Evolutionary conservation across 2,888 invertebrate species (phyloP).

Genomic region (Pollenia griseotomentosa): DNA sequence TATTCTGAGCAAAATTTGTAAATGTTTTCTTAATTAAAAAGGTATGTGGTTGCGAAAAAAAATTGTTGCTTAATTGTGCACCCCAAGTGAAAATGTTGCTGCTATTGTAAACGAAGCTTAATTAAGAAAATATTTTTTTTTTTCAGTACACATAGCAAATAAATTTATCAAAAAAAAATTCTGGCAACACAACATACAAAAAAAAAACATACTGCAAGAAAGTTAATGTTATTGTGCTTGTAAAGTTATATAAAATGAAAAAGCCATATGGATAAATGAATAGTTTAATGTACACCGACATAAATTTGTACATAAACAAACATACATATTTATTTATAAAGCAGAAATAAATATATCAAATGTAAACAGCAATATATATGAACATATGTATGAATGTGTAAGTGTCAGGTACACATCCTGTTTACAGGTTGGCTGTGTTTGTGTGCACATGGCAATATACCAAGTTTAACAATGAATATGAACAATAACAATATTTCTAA

Average conservation of each 20-base stretch:
- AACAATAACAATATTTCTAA: background rate
- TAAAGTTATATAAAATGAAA: background rate
- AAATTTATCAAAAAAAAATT: too few species aligned
- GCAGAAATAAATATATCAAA: background rate
- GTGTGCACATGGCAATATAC: background rate
- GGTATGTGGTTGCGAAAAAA: too few species aligned
- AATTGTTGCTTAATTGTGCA: too few species aligned
- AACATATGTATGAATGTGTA: too few species aligned
- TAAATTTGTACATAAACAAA: background rate
- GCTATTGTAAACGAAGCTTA: too few species aligned
- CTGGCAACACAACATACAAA: background rate
- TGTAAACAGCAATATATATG: background rate
- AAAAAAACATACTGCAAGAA: background rate
- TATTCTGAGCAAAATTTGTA: too few species aligned
- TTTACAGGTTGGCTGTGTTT: too few species aligned
- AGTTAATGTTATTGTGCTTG: background rate
- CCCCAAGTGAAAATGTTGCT: too few species aligned
- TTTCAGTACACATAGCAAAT: too few species aligned
- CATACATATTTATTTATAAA: background rate
- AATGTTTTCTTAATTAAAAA: too few species aligned
- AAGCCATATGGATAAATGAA: conserved; percentile 19
- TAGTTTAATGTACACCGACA: conserved; percentile 16
- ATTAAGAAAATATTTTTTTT: too few species aligned
- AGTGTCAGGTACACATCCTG: too few species aligned
- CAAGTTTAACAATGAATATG: conserved; percentile 24